A percentile compares a stretch with the other conserved stretches of the same genome.
Conservation (phyloP, 2,113 vertebrate genomes). For the Jacana jacana region DNA sequence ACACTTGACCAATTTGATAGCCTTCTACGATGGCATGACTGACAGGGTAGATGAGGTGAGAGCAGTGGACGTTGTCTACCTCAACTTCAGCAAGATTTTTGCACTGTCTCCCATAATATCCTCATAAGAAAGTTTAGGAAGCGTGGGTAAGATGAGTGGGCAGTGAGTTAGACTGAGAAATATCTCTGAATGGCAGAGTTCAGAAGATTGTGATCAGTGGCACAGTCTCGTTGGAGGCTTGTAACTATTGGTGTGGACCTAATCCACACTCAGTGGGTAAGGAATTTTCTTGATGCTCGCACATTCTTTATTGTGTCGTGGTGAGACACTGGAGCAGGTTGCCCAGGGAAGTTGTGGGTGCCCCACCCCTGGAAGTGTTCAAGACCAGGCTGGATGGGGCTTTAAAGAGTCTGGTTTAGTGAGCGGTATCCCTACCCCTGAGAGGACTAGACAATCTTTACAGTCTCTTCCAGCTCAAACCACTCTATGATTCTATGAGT, state of each 20-base stretch:
- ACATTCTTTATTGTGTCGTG: too few relatives aligned
- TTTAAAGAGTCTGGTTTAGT: not conserved
- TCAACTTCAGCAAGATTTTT: not conserved
- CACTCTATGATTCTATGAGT: not conserved
- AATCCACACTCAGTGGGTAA: not conserved
- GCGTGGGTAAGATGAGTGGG: not conserved
- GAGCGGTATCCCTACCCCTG: not conserved
- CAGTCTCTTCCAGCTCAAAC: not conserved
- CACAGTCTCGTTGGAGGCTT: not conserved
- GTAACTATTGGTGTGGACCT: not conserved
- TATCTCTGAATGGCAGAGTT: not conserved
- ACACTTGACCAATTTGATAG: not conserved
- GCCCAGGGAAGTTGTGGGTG: not conserved
- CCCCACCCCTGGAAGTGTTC: not conserved
- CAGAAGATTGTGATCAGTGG: not conserved
- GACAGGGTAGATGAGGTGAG: not conserved
- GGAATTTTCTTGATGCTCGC: not conserved
- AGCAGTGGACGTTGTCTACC: not conserved
- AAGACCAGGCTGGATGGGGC: not conserved
- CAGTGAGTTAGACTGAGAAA: not conserved
- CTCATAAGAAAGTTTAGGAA: not conserved
- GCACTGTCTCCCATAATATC: not conserved
- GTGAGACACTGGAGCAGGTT: not conserved
- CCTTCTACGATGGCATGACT: not conserved
- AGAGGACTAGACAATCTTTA: not conserved